Evolutionary conservation across 2,113 vertebrate species (phyloP), one percentile per base, ranked within the genome.

Genomic region (Pelvicachromis taeniatus): DNA sequence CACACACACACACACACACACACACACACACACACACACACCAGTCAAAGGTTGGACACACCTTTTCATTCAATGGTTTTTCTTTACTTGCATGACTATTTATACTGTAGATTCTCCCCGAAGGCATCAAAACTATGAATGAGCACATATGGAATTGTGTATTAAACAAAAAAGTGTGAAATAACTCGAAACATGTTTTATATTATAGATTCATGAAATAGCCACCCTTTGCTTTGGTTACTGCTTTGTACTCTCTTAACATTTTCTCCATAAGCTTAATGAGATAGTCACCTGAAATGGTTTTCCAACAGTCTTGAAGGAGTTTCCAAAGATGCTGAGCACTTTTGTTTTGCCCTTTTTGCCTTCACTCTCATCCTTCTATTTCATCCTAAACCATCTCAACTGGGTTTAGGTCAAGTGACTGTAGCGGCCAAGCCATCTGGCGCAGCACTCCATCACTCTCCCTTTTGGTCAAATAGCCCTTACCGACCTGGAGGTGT

Each of bases 401-500:
- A 31, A 29, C 31, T 58, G 56, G 56, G 26, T 58, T 58, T 5
- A 58, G 26, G 14, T 26, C 0, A 31, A 58, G 14, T 2, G 26
- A 31, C 56, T 58, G 26, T 58, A 58, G 56, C 14, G 14, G 26
- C 26, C 14, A 2, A 26, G 56, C 56, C 31, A 33, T 33, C 31
- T 33, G 31, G 31, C 31, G 4, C 5, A 59, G 26, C 58, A 61
- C 33, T 61, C 9, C 58, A 61, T 33, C 58, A 33, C 58, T 61
- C 16, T 61, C 9, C 16, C 33, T 61, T 16, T 33, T 33, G 58
- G 58, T 61, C 9, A 33, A 61, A 61, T 61, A 33, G 58, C 16
- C 58, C 0, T 61, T 61, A 0, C 58, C 0, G 3, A 19, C 0
- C 16, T 11, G 58, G 58, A 33, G 58, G 16, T 33, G 29, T 61